These are phyloP conservation scores for Fragum whitleyi DNA, from an alignment of 2,888 invertebrate genomes.

Conservation along the genomic window DNA sequence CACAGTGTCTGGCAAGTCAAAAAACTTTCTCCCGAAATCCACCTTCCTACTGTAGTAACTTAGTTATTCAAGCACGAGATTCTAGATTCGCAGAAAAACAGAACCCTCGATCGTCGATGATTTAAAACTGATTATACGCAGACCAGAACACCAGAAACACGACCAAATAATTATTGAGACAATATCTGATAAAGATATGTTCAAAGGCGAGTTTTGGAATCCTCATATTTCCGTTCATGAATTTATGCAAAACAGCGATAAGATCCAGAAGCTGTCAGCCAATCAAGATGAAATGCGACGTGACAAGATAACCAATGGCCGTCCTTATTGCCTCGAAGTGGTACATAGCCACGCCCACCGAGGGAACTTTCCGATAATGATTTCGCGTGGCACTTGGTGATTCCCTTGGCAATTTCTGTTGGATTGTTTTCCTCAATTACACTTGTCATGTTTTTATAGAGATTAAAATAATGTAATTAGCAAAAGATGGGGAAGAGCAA, in stretches of 20 bases:
- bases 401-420: conserved; percentile 32
- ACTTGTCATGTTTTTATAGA: conserved; percentile 33
- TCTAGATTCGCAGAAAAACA: conserved; percentile 34
- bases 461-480: conserved; percentile 30
- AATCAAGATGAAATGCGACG: conserved; percentile 31
- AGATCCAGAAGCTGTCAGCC: conserved; percentile 31
- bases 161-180: conserved; percentile 58
- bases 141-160: conserved; percentile 56
- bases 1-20: conserved; percentile 42
- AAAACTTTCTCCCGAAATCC: conserved; percentile 37
- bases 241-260: conserved; percentile 56
- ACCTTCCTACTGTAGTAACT: conserved; percentile 35
- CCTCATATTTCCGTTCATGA: conserved; percentile 27
- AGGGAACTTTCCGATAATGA: conserved; percentile 3
- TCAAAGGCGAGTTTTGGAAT: conserved; percentile 26
- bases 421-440: conserved; percentile 27
- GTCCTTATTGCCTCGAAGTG: conserved; percentile 17
- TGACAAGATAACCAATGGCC: conserved; percentile 37
- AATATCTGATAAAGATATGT: conserved; percentile 61
- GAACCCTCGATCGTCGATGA: conserved; percentile 57
- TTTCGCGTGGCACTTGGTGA: conserved; percentile 25
- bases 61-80: conserved; percentile 40
- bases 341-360: conserved; percentile 27
- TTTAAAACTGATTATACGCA: conserved; percentile 64
- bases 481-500: conserved; percentile 22